Percentiles rank a stretch among this genome's conserved stretches.
Evolutionary conservation across 2,113 vertebrate genomes (phyloP).

Genomic region (Oreotragus oreotragus): DNA sequence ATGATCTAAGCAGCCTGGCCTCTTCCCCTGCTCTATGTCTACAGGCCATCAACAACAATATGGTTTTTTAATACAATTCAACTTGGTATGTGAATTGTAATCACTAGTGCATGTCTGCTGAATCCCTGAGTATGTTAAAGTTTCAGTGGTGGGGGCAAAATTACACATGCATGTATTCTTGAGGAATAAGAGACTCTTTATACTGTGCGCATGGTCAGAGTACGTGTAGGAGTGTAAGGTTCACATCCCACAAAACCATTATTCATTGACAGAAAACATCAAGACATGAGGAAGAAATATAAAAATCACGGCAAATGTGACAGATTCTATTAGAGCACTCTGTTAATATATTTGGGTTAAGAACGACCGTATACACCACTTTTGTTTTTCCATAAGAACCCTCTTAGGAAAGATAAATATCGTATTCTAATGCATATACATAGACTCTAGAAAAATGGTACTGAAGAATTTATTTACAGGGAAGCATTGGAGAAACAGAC

Average conservation of each 20-base stretch:
- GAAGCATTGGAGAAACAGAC: background rate
- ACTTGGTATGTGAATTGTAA: background rate
- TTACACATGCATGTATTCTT: background rate
- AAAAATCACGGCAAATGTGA: background rate
- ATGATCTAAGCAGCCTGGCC: background rate
- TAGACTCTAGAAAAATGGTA: background rate
- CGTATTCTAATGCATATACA: accelerated
- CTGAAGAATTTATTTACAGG: background rate
- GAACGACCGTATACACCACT: background rate
- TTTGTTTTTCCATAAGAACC: background rate
- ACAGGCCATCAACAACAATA: background rate
- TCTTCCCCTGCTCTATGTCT: background rate
- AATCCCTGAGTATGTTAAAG: background rate
- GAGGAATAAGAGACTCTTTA: background rate
- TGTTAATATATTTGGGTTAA: background rate
- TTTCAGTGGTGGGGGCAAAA: background rate
- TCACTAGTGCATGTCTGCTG: background rate
- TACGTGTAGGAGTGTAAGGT: background rate
- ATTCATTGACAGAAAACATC: background rate
- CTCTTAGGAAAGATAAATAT: background rate
- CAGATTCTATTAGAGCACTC: background rate
- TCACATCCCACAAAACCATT: background rate
- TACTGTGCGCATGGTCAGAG: background rate
- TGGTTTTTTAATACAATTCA: background rate
- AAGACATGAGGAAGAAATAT: background rate